Evolutionary conservation across 2,888 invertebrate species (phyloP), one percentile per base, ranked within the genome.

Genomic region (Anorthoa munda): DNA sequence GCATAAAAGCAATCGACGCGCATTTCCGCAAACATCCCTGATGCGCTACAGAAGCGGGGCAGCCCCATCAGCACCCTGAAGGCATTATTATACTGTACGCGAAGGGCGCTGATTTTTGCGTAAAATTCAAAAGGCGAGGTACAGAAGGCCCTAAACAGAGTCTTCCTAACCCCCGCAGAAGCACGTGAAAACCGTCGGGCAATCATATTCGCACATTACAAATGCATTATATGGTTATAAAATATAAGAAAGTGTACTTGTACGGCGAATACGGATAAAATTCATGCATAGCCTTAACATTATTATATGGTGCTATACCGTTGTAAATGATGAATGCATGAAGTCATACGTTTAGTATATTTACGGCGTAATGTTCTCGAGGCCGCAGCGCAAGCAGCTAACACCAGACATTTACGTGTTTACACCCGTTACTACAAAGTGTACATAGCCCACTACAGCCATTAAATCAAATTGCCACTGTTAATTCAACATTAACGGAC

Each of bases 401-500:
- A 77, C 75, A 72, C 79, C 73, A 79, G 75, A 78, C 82, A 81
- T 81, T 81, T 84, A 91, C 85, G 88, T 91, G 90, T 90, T 88
- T 79, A 82, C 89, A 87, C 86, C 88, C 86, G 91, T 92, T 91
- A 90, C 81, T 82, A 83, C 51, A 68, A 68, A 48, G 56, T 83
- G 70, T 83, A 67, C 72, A 59, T 55, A 73, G 84, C 82, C 81
- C 60, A 86, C 83, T 75, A 80, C 86, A 81, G 85, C 87, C 90
- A 93, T 94, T 93, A 92, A 90, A 91, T 92, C 84, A 88, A 92
- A 93, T 92, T 91, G 88, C 90, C 84, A 77, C 88, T 87, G 89
- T 91, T 92, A 92, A 90, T 92, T 90, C 83, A 82, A 86, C 88
- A 82, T 88, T 90, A 91, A 90, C 90, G 87, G 83, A 82, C 86